Conservation (phyloP, 2,797 vertebrate genomes). For the Dipus sagitta region DNA sequence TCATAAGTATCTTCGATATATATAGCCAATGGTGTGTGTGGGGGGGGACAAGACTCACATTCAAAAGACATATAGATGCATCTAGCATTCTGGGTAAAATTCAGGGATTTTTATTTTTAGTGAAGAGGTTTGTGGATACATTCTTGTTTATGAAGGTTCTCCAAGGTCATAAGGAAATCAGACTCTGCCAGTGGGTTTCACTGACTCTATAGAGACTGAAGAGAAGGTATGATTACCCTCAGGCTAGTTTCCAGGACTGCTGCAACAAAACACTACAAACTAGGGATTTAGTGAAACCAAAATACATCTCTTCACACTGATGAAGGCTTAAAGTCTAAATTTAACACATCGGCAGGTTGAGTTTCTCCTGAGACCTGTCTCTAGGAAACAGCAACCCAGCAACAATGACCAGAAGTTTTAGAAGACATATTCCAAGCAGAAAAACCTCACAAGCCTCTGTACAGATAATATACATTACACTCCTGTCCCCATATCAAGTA, state of each 20-base stretch:
- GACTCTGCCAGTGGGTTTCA: not conserved
- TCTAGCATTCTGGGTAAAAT: not conserved
- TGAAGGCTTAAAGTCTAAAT: not conserved
- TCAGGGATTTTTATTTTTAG: not conserved
- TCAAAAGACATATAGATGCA: not conserved
- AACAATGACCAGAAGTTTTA: not conserved
- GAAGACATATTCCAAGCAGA: not conserved
- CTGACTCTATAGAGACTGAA: not conserved
- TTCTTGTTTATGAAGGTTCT: not conserved
- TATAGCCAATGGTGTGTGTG: not conserved
- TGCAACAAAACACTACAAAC: not conserved
- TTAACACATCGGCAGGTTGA: not conserved
- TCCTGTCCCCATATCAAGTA: not conserved
- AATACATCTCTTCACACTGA: not conserved
- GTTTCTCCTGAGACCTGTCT: not conserved
- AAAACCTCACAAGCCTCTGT: not conserved
- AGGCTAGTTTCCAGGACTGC: not conserved
- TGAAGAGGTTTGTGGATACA: not conserved
- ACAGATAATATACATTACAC: not conserved
- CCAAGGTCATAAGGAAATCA: not conserved
- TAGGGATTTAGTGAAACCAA: not conserved
- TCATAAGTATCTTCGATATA: not conserved
- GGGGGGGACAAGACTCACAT: not conserved
- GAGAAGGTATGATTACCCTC: not conserved
- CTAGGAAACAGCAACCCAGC: not conserved